Evolutionary conservation across 2,113 vertebrate genomes (phyloP), one percentile per base, ranked within the genome.

Genomic region (Pluvialis apricaria): DNA sequence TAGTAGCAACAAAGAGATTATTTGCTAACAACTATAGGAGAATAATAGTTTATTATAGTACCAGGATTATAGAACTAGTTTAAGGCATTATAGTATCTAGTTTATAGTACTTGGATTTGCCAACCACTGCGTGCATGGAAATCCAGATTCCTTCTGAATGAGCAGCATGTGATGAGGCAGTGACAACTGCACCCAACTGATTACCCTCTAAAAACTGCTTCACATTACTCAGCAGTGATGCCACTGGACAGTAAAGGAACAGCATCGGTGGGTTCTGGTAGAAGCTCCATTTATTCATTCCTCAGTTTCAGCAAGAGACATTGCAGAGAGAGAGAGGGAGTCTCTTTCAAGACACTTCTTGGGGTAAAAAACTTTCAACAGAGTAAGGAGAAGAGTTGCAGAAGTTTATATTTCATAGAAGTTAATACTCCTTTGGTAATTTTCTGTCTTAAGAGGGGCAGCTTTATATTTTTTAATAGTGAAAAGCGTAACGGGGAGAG

Each of bases 71-170:
- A 90, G 84, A 87, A 65, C 87, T 42, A 69, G 72, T 97, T 94
- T 82, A 92, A 76, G 58, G 73, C 62, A 58, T 82, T 87, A 79
- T 32, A 87, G 28, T 79, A 65, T 91, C 88, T 87, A 58, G 83
- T 91, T 91, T 72, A 65, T 89, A 24, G 0, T 85, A 91, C 76
- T 95, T 89, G 66, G 69, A 82, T 92, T 93, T 96, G 96, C 86
- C 92, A 94, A 77, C 45, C 66, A 72, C 49, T 94, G 88, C 94
- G 16, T 92, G 86, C 82, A 52, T 97, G 91, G 91, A 89, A 97
- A 66, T 95, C 91, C 91, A 97, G 58, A 97, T 97, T 95, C 94
- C 93, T 96, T 91, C 84, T 95, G 92, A 95, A 95, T 91, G 92
- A 95, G 86, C 89, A 96, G 94, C 94, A 92, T 92, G 62, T 91